phyloP scores from a whole-genome alignment of 2,113 vertebrate species.

The Hippolais icterina region DNA sequence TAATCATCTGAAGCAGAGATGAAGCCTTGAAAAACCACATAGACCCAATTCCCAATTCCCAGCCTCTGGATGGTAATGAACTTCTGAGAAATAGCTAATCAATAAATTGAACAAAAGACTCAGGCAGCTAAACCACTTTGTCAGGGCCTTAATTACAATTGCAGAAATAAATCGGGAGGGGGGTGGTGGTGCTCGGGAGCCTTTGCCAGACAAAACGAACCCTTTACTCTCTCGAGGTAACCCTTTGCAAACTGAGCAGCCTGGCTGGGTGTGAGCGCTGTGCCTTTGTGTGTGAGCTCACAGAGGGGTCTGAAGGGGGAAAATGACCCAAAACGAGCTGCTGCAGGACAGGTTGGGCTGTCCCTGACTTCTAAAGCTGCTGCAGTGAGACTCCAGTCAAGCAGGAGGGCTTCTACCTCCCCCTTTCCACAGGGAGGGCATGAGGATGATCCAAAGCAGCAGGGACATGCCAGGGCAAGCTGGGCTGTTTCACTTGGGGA shows the following conservation, averaged over 20 bases:
- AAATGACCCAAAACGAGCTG: rapidly evolving
- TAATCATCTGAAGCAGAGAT: constrained; percentile 69
- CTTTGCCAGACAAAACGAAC: constrained; percentile 57
- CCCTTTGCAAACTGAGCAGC: constrained; percentile 21
- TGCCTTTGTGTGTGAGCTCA: rapidly evolving
- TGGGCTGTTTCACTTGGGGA: neutral
- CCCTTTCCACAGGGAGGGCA: neutral
- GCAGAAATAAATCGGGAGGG: constrained; percentile 65
- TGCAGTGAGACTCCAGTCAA: neutral
- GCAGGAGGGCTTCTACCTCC: neutral
- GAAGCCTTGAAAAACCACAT: constrained; percentile 59
- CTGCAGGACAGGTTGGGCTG: neutral
- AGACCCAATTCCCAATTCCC: constrained; percentile 64
- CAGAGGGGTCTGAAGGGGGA: neutral
- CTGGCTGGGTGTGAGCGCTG: rapidly evolving
- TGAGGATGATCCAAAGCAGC: neutral
- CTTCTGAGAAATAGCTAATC: constrained; percentile 79
- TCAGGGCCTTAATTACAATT: constrained; percentile 71
- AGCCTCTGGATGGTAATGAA: constrained; percentile 74
- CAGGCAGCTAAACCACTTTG: constrained; percentile 63
- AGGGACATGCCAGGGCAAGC: neutral
- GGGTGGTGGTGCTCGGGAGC: constrained; percentile 10
- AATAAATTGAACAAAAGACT: constrained; percentile 76
- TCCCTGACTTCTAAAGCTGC: neutral
- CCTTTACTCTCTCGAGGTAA: constrained; percentile 10